phyloP scores from a whole-genome alignment of 2,113 vertebrate species.

The Ailurus styani region DNA sequence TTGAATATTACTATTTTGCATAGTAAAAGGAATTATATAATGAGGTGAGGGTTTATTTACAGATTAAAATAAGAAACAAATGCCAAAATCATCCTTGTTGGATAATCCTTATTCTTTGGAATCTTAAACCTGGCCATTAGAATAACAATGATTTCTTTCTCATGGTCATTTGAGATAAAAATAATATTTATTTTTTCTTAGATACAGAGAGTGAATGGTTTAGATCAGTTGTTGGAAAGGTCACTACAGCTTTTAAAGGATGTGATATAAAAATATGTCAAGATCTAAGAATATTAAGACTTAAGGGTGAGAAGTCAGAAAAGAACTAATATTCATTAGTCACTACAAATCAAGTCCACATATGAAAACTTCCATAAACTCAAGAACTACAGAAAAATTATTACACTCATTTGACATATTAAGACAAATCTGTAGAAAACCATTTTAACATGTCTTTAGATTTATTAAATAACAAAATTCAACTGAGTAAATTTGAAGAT shows the following conservation, averaged over 20 bases:
- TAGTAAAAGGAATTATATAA: not conserved
- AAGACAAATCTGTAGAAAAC: not conserved
- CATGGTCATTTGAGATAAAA: not conserved
- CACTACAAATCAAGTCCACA: not conserved
- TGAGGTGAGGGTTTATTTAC: not conserved
- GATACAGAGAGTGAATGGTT: not conserved
- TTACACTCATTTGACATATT: not conserved
- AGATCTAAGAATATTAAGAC: not conserved
- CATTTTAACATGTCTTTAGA: not conserved
- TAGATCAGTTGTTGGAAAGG: not conserved
- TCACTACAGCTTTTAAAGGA: not conserved
- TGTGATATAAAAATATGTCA: not conserved
- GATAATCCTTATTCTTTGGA: not conserved
- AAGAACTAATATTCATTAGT: not conserved
- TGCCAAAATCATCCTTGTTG: not conserved
- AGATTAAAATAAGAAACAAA: not conserved
- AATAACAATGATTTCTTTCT: not conserved
- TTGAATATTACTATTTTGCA: not conserved
- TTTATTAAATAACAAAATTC: not conserved
- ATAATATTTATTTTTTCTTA: not conserved
- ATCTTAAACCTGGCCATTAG: not conserved
- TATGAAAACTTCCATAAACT: not conserved
- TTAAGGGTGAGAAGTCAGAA: not conserved
- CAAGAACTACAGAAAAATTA: not conserved
- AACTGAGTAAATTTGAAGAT: not conserved